These are phyloP conservation scores for Gracilinanus agilis DNA, from an alignment of 2,113 vertebrate genomes.

Conservation along the genomic window DNA sequence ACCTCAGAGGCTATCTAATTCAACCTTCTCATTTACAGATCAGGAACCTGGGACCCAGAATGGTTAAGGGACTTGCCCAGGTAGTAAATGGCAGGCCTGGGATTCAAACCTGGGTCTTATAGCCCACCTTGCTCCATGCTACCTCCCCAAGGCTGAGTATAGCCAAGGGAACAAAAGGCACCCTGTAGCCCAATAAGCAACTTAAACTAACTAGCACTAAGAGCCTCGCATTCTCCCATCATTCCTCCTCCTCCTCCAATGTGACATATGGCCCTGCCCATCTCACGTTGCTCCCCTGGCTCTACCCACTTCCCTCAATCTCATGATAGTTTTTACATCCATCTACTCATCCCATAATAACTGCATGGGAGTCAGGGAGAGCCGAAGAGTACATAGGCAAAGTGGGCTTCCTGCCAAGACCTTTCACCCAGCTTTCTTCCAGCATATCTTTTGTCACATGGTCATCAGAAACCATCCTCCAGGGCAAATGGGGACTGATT, in stretches of 20 bases:
- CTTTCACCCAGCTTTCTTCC: not conserved
- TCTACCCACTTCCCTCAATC: not conserved
- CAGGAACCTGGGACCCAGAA: not conserved
- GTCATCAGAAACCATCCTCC: not conserved
- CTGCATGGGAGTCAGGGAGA: not conserved
- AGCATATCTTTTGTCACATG: not conserved
- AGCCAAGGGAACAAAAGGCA: not conserved
- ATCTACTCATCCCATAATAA: not conserved
- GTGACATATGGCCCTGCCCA: not conserved
- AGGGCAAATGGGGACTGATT: not conserved
- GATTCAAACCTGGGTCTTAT: not conserved
- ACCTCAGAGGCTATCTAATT: not conserved
- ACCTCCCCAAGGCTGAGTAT: not conserved
- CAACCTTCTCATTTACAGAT: not conserved
- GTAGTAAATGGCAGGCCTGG: not conserved
- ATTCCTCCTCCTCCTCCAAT: not conserved
- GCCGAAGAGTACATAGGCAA: not conserved
- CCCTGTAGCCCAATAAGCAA: not conserved
- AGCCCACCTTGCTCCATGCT: not conserved
- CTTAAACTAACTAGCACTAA: not conserved
- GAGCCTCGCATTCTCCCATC: not conserved
- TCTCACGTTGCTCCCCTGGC: not conserved
- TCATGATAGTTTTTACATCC: not conserved
- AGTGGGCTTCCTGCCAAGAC: not conserved
- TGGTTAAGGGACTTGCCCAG: not conserved